These are phyloP conservation scores for Pecten maximus DNA, from an alignment of 2,888 invertebrate species.

Conservation along the genomic window DNA sequence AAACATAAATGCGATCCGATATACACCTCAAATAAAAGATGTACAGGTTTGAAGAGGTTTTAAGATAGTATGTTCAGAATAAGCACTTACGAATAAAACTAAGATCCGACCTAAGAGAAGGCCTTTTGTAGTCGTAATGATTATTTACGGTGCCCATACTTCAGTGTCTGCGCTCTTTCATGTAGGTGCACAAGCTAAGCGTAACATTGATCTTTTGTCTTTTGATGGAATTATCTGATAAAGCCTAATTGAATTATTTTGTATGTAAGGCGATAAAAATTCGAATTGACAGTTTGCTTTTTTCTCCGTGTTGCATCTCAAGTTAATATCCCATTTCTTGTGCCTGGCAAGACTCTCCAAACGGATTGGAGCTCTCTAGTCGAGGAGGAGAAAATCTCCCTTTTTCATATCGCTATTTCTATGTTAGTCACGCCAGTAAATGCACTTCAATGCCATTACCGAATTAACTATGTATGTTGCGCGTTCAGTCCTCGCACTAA, in stretches of 20 bases:
- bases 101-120: neutral
- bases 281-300: slow-evolving; percentile 40
- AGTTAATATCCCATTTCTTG: slow-evolving; percentile 30
- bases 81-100: neutral
- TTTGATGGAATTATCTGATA: slow-evolving; percentile 39
- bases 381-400: neutral
- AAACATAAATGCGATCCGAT: neutral
- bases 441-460: neutral
- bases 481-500: neutral
- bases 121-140: neutral
- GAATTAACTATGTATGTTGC: neutral
- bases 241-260: slow-evolving; percentile 38
- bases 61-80: neutral
- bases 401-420: slow-evolving; percentile 13
- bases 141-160: neutral
- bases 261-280: slow-evolving; percentile 38
- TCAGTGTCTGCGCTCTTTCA: slow-evolving; percentile 11
- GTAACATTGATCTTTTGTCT: slow-evolving; percentile 36
- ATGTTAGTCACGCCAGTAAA: slow-evolving; percentile 22
- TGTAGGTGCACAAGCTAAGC: neutral
- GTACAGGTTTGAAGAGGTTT: neutral
- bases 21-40: neutral
- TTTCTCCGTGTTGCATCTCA: slow-evolving; percentile 36
- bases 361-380: slow-evolving; percentile 18
- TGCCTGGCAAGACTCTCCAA: slow-evolving; percentile 23